phyloP scores from a whole-genome alignment of 1,140 invertebrate genomes.

The Drosophila insularis region DNA sequence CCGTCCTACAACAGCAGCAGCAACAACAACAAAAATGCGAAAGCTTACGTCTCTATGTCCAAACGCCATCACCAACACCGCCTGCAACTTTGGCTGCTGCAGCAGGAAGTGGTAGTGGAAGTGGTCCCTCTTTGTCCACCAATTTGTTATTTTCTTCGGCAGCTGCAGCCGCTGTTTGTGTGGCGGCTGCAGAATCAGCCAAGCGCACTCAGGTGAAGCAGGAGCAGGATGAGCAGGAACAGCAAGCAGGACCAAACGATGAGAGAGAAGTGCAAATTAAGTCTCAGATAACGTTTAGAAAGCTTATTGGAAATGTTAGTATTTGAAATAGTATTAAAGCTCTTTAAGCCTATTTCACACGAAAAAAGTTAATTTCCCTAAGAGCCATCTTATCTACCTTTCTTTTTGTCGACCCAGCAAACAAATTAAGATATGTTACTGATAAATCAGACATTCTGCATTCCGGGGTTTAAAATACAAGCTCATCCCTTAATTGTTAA shows the following conservation, averaged over 20 bases:
- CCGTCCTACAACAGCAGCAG: conserved; percentile 83
- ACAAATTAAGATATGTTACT: too few relatives aligned
- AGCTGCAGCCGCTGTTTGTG: conserved; percentile 50
- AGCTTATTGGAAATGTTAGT: neutral
- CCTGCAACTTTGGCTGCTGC: neutral
- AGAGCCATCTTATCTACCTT: too few relatives aligned
- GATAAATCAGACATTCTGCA: too few relatives aligned
- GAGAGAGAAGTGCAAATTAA: conserved; percentile 20
- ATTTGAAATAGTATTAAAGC: neutral
- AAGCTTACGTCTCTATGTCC: conserved; percentile 31
- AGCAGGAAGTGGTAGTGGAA: neutral
- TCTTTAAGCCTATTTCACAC: neutral
- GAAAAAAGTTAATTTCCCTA: too few relatives aligned
- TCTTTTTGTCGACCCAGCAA: too few relatives aligned
- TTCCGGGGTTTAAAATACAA: neutral
- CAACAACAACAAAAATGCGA: conserved; percentile 47
- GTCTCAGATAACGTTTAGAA: conserved; percentile 29
- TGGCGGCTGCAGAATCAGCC: conserved; percentile 51
- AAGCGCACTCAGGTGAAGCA: conserved; percentile 48
- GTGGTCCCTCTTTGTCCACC: conserved; percentile 44
- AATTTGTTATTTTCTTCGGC: conserved; percentile 75
- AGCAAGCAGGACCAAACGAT: neutral
- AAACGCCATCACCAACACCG: conserved; percentile 47
- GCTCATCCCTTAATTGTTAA: neutral
- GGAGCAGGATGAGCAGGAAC: conserved; percentile 40